Percentiles rank a stretch among this genome's conserved stretches.
phyloP scores from a whole-genome alignment of 2,888 invertebrate genomes.

The Apodemia mormo region DNA sequence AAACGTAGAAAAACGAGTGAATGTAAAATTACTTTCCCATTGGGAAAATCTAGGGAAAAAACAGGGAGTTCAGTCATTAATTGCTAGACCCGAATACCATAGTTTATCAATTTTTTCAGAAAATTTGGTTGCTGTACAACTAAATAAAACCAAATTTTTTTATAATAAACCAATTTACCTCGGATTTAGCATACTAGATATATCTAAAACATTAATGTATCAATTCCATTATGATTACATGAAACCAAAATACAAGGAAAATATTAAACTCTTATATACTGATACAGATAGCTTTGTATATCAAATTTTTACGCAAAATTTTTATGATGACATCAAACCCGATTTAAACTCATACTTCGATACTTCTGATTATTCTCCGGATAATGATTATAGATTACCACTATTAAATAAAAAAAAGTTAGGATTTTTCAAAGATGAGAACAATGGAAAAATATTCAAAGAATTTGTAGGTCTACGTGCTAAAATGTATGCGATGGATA shows the following conservation, averaged over 20 bases:
- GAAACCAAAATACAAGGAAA: conserved; percentile 34
- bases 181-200: no score
- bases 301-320: conserved; percentile 34
- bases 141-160: conserved; percentile 28
- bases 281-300: conserved; percentile 43
- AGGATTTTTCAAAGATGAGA: no score
- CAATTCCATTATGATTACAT: conserved; percentile 38
- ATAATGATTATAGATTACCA: no score
- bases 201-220: conserved; percentile 30
- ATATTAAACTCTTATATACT: conserved; percentile 23
- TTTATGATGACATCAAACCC: no score
- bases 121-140: conserved; percentile 44
- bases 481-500: no score
- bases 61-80: conserved; percentile 40
- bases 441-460: no score
- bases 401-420: no score
- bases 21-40: conserved; percentile 46
- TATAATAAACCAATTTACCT: no score
- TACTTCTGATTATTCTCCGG: no score
- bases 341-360: no score
- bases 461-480: no score
- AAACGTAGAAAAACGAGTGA: conserved; percentile 46
- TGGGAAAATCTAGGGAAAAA: conserved; percentile 44
- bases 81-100: conserved; percentile 47
- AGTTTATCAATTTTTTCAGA: conserved; percentile 45